phyloP scores from a whole-genome alignment of 2,888 invertebrate species.

The Antheraea assamensis region DNA sequence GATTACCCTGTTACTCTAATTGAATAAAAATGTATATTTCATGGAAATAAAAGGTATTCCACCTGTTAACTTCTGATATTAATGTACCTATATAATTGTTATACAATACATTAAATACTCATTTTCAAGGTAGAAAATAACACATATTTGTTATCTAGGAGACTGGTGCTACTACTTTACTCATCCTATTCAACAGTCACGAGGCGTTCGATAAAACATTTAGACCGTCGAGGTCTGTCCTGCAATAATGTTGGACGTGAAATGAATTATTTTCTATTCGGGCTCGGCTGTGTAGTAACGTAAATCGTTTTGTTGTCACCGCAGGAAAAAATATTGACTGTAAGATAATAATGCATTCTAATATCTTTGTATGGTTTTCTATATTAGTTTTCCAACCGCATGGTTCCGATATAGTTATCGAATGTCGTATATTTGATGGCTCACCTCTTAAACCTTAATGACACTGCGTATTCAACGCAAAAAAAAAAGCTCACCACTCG shows the following conservation, averaged over 20 bases:
- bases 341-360: conserved; percentile 26
- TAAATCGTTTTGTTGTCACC: conserved; percentile 34
- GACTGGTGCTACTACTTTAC: neutral
- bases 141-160: neutral
- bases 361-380: conserved; percentile 44
- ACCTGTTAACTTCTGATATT: neutral
- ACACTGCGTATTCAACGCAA: conserved; percentile 35
- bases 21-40: neutral
- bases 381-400: conserved; percentile 43
- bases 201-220: conserved; percentile 18
- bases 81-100: neutral
- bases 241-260: conserved; percentile 39
- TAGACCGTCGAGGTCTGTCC: conserved; percentile 23
- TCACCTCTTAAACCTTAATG: conserved; percentile 37
- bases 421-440: conserved; percentile 32
- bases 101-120: neutral
- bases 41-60: neutral
- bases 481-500: conserved; percentile 49
- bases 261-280: conserved; percentile 37
- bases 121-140: neutral
- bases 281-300: conserved; percentile 28
- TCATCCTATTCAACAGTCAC: conserved; percentile 24
- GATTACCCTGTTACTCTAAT: neutral
- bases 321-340: conserved; percentile 22
- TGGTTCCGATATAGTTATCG: conserved; percentile 30